Evolutionary conservation across 2,888 invertebrate species (phyloP).

Genomic region (Platycnemis pennipes): DNA sequence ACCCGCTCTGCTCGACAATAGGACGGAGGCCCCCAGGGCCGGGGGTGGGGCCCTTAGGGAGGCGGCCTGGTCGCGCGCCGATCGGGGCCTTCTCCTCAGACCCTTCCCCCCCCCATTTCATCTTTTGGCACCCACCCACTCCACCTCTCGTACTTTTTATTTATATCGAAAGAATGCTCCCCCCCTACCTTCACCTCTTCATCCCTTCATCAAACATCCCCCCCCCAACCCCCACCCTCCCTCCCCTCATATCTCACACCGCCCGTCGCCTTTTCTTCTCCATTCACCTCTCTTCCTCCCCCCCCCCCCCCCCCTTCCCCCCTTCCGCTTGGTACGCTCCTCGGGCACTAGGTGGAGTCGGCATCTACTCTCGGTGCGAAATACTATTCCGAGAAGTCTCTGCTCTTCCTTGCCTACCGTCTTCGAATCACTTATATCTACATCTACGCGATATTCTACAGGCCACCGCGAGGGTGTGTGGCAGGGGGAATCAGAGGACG

Average conservation of each 20-base stretch:
- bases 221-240: not conserved
- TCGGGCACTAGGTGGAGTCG: not conserved
- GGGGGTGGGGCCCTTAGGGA: not conserved
- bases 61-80: not conserved
- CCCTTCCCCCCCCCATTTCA: not conserved
- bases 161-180: not conserved
- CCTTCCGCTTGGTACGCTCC: not conserved
- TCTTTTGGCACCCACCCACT: slow-evolving; percentile 18
- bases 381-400: not conserved
- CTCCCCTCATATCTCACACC: too few relatives aligned
- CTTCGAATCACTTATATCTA: too few relatives aligned
- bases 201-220: slow-evolving; percentile 10
- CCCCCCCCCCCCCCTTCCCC: not conserved
- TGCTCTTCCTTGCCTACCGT: not conserved
- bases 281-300: too few relatives aligned
- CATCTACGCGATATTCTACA: too few relatives aligned
- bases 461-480: too few relatives aligned
- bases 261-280: not conserved
- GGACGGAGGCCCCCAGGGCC: not conserved
- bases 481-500: too few relatives aligned
- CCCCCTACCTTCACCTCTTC: not conserved
- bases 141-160: not conserved
- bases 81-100: not conserved
- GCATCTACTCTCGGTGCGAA: not conserved
- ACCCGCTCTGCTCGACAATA: slow-evolving; percentile 44